A percentile compares a stretch with the other conserved stretches of the same genome.
These are phyloP conservation scores for Esox niger DNA, from an alignment of 2,113 vertebrate genomes.

Conservation along the genomic window DNA sequence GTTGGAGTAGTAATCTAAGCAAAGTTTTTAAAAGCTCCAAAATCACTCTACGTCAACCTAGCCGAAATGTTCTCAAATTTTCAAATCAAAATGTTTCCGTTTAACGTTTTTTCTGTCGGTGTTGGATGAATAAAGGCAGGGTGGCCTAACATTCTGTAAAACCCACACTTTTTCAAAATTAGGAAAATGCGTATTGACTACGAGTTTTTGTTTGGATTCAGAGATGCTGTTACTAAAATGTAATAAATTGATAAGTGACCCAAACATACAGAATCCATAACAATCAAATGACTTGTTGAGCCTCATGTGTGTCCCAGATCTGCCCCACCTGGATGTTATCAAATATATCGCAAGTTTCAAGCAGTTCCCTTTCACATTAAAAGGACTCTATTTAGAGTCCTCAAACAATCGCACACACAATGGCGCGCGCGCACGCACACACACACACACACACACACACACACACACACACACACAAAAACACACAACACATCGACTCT, in stretches of 20 bases:
- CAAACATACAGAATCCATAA: not conserved
- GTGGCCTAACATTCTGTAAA: not conserved
- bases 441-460: conserved; percentile 25
- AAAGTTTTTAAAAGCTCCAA: not conserved
- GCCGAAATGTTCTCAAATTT: too few relatives aligned
- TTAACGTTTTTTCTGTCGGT: not conserved
- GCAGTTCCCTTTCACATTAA: not conserved
- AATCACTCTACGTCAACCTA: not conserved
- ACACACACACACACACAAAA: conserved; percentile 56
- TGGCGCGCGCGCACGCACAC: conserved; percentile 45
- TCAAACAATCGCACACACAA: too few relatives aligned
- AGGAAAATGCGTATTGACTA: not conserved
- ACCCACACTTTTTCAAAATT: not conserved
- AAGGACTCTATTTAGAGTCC: not conserved
- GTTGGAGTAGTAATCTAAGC: too few relatives aligned
- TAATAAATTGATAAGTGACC: too few relatives aligned
- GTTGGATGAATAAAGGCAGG: too few relatives aligned
- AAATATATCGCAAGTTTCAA: not conserved
- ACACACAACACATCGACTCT: conserved; percentile 87
- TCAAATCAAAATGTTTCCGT: not conserved
- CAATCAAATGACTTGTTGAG: not conserved
- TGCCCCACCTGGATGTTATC: not conserved
- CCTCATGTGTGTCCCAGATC: not conserved
- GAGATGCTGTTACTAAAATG: too few relatives aligned
- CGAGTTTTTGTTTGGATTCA: too few relatives aligned